These are phyloP conservation scores for Apoda limacodes DNA, from an alignment of 2,888 invertebrate species.

Conservation along the genomic window DNA sequence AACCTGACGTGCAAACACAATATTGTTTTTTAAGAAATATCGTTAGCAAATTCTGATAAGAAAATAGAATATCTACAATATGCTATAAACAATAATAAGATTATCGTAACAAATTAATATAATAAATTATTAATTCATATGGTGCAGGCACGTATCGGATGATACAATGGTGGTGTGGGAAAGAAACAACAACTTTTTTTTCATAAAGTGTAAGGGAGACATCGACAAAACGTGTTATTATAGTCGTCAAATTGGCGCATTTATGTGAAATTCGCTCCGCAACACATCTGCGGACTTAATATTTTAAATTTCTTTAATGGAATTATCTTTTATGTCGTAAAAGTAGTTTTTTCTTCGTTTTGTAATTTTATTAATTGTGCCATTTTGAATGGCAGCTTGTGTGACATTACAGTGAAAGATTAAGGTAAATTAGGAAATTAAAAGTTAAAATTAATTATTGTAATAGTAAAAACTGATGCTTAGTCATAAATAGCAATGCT, in stretches of 20 bases:
- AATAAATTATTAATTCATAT: slow-evolving; percentile 45
- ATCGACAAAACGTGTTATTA: slow-evolving; percentile 39
- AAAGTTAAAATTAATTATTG: too few relatives aligned
- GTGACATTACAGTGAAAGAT: too few relatives aligned
- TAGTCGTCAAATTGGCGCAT: slow-evolving; percentile 43
- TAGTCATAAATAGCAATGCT: too few relatives aligned
- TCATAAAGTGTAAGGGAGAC: slow-evolving; percentile 25
- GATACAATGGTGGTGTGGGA: slow-evolving; percentile 30
- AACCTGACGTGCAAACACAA: too few relatives aligned
- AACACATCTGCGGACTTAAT: slow-evolving; percentile 33
- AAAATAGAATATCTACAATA: too few relatives aligned
- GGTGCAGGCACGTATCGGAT: slow-evolving; percentile 24
- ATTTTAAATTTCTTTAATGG: slow-evolving; percentile 23
- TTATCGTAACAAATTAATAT: slow-evolving; percentile 46
- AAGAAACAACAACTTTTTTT: slow-evolving; percentile 23
- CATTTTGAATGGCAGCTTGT: too few relatives aligned
- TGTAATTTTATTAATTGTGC: slow-evolving; percentile 10
- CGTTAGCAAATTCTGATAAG: too few relatives aligned
- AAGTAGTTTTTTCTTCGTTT: slow-evolving; percentile 20
- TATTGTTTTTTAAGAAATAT: too few relatives aligned
- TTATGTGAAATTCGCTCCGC: slow-evolving; percentile 44
- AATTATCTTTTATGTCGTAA: slow-evolving; percentile 32
- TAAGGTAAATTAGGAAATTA: too few relatives aligned
- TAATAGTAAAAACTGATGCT: too few relatives aligned
- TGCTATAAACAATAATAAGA: slow-evolving; percentile 47